Percentiles rank a stretch among this genome's conserved stretches.
Evolutionary conservation across 2,797 vertebrate genomes (phyloP).

Genomic region (Notamacropus eugenii): DNA sequence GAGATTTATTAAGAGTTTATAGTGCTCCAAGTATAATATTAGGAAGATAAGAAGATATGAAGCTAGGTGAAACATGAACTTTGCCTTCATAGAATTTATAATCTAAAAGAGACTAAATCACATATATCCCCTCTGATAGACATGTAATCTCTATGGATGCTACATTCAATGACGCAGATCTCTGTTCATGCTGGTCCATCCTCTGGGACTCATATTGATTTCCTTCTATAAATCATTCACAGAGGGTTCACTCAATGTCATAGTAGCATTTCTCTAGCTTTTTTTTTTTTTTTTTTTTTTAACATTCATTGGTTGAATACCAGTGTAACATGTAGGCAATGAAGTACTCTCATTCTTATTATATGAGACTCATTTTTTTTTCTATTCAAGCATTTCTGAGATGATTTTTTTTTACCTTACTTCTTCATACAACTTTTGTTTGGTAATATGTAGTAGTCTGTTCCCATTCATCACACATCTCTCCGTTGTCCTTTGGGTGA

Average conservation of each 20-base stretch:
- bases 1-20: not conserved
- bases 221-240: not conserved
- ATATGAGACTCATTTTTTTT: not conserved
- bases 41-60: not conserved
- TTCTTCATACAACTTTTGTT: not conserved
- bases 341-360: not conserved
- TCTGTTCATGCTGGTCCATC: not conserved
- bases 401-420: not conserved
- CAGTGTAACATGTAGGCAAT: not conserved
- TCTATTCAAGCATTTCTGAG: not conserved
- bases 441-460: not conserved
- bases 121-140: not conserved
- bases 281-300: not conserved
- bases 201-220: not conserved
- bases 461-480: not conserved
- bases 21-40: not conserved
- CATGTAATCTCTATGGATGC: not conserved
- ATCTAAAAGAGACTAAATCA: not conserved
- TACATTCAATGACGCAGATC: not conserved
- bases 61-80: not conserved
- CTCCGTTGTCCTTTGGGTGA: too few species aligned
- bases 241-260: not conserved
- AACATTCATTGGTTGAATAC: not conserved
- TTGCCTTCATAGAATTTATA: not conserved
- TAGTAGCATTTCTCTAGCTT: not conserved